Conservation (phyloP, 2,797 vertebrate species). For the Chrosomus eos region DNA sequence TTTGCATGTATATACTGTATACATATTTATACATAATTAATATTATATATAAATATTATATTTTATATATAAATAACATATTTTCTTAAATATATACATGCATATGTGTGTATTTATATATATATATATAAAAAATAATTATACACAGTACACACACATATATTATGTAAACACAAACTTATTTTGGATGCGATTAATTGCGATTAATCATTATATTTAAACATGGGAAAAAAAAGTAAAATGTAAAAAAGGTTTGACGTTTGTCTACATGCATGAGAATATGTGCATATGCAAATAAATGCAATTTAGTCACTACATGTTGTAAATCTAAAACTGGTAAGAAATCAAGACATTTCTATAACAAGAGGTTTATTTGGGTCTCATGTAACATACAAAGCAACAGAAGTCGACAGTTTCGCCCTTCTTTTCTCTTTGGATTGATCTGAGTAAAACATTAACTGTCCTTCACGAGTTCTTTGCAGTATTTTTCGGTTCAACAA, state of each 20-base stretch:
- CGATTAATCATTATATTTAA: no score
- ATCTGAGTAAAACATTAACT: background rate
- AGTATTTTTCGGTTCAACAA: background rate
- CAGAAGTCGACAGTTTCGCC: background rate
- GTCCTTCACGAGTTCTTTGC: background rate
- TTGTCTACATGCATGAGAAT: constrained; percentile 9
- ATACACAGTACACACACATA: no score
- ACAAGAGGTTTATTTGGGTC: background rate
- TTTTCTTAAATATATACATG: no score
- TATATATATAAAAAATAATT: no score
- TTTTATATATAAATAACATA: no score
- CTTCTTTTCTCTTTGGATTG: background rate
- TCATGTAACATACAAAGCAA: background rate
- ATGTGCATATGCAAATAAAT: background rate
- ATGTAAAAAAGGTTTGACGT: background rate
- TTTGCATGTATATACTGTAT: no score
- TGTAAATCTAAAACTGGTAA: background rate
- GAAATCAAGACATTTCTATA: background rate
- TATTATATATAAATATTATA: no score
- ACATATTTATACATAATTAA: no score
- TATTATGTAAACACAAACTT: no score
- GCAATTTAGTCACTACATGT: background rate
- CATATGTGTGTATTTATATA: no score
- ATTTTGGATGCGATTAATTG: no score
- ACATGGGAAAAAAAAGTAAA: no score